Percentiles rank a stretch among this genome's conserved stretches.
phyloP scores from a whole-genome alignment of 2,113 vertebrate species.

The Cottus gobio region DNA sequence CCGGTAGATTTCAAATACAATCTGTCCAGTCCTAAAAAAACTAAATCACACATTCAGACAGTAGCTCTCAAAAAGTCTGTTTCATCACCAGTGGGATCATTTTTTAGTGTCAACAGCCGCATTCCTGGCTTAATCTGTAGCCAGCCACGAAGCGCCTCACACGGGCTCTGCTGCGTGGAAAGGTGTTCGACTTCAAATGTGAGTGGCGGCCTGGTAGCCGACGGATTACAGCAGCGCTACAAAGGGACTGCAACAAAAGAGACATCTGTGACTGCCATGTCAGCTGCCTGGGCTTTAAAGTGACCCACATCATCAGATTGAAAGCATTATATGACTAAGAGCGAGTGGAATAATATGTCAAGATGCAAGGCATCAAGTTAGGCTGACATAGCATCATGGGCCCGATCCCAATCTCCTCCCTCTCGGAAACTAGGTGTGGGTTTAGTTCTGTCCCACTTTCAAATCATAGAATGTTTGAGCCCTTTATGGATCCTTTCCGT shows the following conservation, averaged over 20 bases:
- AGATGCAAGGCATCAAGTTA: background rate
- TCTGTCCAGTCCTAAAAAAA: background rate
- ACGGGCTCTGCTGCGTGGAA: background rate
- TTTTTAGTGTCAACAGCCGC: constrained; percentile 6
- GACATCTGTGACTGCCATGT: background rate
- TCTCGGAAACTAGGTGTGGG: no score
- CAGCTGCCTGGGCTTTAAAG: background rate
- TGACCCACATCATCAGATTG: background rate
- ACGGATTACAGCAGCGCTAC: background rate
- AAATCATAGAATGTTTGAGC: background rate
- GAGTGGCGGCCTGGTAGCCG: background rate
- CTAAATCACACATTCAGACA: background rate
- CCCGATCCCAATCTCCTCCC: no score
- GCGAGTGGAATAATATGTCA: background rate
- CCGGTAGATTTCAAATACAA: background rate
- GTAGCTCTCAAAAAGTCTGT: background rate
- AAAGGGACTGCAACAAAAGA: background rate
- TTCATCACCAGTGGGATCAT: background rate
- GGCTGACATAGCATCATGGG: no score
- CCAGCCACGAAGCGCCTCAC: background rate
- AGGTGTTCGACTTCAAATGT: background rate
- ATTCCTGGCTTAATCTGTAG: constrained; percentile 14
- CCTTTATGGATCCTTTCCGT: background rate
- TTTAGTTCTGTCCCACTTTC: background rate
- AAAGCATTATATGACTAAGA: background rate